A percentile compares a stretch with the other conserved stretches of the same genome.
Conservation (phyloP, 2,113 vertebrate genomes). For the human region GRCh38 chr4:148354001-148354500, state of each 20-base stretch:
- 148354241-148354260: neutral
- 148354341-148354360: neutral
- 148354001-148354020: neutral
- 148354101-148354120: neutral
- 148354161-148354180: neutral
- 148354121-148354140: neutral
- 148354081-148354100: neutral
- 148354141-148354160: neutral
- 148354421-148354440: fast-evolving
- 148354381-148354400: neutral
- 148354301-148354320: neutral
- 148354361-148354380: neutral
- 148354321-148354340: neutral
- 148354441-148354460: neutral
- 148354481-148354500: neutral
- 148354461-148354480: neutral
- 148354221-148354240: neutral
- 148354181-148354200: neutral
- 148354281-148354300: neutral
- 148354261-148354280: neutral
- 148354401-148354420: neutral
- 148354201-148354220: neutral
- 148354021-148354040: neutral
- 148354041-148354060: neutral
- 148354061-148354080: neutral